A percentile compares a stretch with the other conserved stretches of the same genome.
These are phyloP conservation scores for honey bee (Apis mellifera) DNA, from an alignment of 1,140 invertebrate species.

Conservation along the genomic window DNA sequence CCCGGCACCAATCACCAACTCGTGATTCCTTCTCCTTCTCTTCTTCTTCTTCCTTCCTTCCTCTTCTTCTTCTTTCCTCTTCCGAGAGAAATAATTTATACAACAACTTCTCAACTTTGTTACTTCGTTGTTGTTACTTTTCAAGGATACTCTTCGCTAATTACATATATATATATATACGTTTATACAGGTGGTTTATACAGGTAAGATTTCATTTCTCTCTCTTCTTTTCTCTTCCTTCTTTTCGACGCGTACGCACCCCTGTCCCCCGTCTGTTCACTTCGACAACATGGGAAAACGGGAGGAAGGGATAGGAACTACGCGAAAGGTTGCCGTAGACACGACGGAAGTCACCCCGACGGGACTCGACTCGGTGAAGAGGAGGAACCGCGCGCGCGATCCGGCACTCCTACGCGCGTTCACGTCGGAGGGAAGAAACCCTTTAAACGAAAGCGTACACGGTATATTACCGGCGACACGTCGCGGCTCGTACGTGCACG, in stretches of 20 bases:
- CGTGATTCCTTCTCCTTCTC: not conserved
- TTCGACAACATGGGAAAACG: no score
- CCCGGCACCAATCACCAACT: slow-evolving; percentile 46
- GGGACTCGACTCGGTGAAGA: slow-evolving; percentile 49
- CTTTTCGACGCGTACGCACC: no score
- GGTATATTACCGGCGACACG: slow-evolving; percentile 56
- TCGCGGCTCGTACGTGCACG: slow-evolving; percentile 26
- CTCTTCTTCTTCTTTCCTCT: not conserved
- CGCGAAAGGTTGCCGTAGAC: not conserved
- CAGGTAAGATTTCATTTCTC: no score
- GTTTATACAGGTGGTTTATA: not conserved
- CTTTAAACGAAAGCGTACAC: slow-evolving; percentile 63
- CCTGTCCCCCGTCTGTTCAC: no score
- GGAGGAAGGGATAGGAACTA: not conserved
- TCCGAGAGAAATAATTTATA: not conserved
- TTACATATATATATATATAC: no score
- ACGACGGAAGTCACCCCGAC: slow-evolving; percentile 28
- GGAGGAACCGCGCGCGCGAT: slow-evolving; percentile 55
- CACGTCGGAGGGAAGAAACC: slow-evolving; percentile 62
- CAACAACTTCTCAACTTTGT: not conserved
- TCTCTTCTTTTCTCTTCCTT: no score
- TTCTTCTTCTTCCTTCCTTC: not conserved
- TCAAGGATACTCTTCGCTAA: no score
- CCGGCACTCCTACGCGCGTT: slow-evolving; percentile 29
- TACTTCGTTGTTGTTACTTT: not conserved